Evolutionary conservation across 2,888 invertebrate genomes (phyloP), one percentile per base, ranked within the genome.

Genomic region (Leptinotarsa haldemani): DNA sequence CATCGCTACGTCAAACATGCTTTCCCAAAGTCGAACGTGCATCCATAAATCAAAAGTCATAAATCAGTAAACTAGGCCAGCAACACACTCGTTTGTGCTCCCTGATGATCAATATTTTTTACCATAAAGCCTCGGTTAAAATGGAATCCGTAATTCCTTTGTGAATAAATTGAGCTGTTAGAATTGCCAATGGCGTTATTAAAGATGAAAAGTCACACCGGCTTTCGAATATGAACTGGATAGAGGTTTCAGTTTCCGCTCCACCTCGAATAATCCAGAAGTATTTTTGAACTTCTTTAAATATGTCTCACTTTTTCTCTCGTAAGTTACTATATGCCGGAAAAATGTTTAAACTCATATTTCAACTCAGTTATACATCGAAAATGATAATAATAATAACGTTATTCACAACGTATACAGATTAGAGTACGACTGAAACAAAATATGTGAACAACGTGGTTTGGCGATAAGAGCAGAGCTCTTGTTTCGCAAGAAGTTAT

Each of bases 131-230:
- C 70, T 61, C 69, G 68, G 74, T 70, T 70, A 73, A 74, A 77
- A 79, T 80, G 75, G 77, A 79, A 77, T 77, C 75, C 78, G 75
- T 79, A 81, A 81, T 80, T 77, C 77, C 79, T 81, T 81, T 80
- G 79, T 81, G 80, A 80, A 82, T 81, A 82, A 82, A 82, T 82
- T 81, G 80, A 80, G 81, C 80, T 76, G 81, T 80, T 81, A 81
- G 79, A 82, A 82, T 82, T 82, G 82, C 81, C 83, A 82, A 83
- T 84, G 77, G 81, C 82, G 82, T 81, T 83, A 84, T 83, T 83
- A 82, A 83, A 82, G 83, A 82, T 80, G 83, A 77, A 82, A 82
- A 82, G 80, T 61, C 61, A 40, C 30, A 25, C 18, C 16, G 15
- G 40, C n/a, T n/a, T 30, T 18, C 61, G 16, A 16, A n/a, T 30